Base-by-base conservation (phyloP, 1,140 invertebrate genomes). In the Sinonovacula constricta region DNA sequence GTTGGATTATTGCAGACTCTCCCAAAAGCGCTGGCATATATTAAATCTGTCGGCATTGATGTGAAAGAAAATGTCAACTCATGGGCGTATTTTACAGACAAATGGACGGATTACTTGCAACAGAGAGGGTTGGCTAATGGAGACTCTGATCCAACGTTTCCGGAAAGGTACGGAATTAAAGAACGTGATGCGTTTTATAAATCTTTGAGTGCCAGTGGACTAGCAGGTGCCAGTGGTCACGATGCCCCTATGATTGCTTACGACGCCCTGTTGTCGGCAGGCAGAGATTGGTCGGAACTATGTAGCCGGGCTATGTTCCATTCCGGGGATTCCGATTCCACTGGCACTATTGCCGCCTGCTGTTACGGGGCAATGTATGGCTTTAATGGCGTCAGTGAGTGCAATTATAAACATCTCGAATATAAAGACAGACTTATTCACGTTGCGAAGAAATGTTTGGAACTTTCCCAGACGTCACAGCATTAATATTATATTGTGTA, bases 231-330 rank as follows among this genome's bases (percentile, higher is more conserved):
- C 22, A 88, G 86, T 69, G 90, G 90, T 3, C 88, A 90, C 78
- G 90, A 91, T 80, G 88, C 90, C 22, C 86, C 88, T 7, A 88
- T 91, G 84, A 91, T 91, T 69, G 90, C 90, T 81, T 90, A 90
- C 83, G 88, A 91, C 84, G 85, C 88, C n/a, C 67, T 88, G 22
- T 79, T 91, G 26, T 77, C 74, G 14, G 78, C 83, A 28, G 79
- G 79, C 26, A 67, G 81, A 7, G 66, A 79, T 51, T 91, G 90
- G 90, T 39, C 71, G 10, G 86, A 91, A 63, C 66, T 91, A 2
- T 89, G 87, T 62, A 85, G 80, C 22, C 85, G 71, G 72, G 81
- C 82, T 30, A 86, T 90, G 83, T 87, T 91, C 65, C 90, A 91
- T 80, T 78, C 75, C n/a, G 90, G 90, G 2, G 90, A 91, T 62